Conservation (phyloP, 2,888 invertebrate genomes). For the Junonia oenone region DNA sequence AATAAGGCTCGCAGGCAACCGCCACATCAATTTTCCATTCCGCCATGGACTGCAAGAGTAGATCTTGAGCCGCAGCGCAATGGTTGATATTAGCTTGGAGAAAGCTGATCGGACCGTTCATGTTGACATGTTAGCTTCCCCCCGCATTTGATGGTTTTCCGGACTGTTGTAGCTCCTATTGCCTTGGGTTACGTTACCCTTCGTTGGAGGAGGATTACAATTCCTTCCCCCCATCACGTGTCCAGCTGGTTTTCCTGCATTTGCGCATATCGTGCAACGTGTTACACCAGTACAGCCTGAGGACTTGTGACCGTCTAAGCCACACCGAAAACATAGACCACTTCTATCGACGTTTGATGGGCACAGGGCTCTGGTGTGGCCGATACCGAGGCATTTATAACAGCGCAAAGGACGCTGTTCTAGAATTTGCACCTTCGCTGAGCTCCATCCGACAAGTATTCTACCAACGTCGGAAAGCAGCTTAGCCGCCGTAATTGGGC, state of each 20-base stretch:
- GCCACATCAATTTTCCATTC: too few relatives aligned
- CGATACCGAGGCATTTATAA: neutral
- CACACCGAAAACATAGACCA: neutral
- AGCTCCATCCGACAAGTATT: constrained; percentile 1
- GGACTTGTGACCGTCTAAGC: neutral
- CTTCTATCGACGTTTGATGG: neutral
- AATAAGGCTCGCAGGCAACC: neutral
- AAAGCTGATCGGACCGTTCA: neutral
- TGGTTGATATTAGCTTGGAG: neutral
- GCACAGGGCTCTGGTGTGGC: neutral
- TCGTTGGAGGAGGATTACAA: too few relatives aligned
- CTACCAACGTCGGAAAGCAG: neutral
- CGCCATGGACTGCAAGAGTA: too few relatives aligned
- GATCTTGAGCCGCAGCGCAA: neutral
- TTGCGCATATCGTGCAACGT: too few relatives aligned
- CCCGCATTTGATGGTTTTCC: neutral
- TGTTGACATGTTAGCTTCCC: neutral
- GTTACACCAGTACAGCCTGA: neutral
- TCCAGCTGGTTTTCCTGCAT: too few relatives aligned
- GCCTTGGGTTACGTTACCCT: too few relatives aligned
- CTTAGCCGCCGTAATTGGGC: neutral
- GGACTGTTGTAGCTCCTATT: neutral
- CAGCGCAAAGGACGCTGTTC: constrained; percentile 1
- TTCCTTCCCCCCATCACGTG: too few relatives aligned
- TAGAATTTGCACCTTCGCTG: neutral